Conservation (phyloP, 2,888 invertebrate genomes). For the Orthonevra nobilis region DNA sequence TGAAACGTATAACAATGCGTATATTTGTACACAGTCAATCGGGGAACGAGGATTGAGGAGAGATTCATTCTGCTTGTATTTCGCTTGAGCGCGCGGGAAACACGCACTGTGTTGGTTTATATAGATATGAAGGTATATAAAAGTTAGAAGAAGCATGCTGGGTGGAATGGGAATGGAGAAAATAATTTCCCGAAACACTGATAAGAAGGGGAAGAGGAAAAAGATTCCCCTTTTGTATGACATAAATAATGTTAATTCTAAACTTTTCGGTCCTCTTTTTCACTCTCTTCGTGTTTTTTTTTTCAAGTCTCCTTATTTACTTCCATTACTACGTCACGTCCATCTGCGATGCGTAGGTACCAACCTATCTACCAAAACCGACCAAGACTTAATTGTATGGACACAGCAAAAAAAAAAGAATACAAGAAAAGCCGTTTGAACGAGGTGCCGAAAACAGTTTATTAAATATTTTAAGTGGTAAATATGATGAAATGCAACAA, state of each 20-base stretch:
- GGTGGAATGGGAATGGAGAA: slow-evolving; percentile 46
- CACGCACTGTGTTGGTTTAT: slow-evolving; percentile 9
- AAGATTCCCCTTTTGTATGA: too few relatives aligned
- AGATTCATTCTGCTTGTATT: too few relatives aligned
- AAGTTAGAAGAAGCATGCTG: not conserved
- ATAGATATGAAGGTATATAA: too few relatives aligned
- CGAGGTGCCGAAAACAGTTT: slow-evolving; percentile 31
- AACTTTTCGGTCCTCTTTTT: not conserved
- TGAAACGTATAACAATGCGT: too few relatives aligned
- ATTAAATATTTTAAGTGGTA: slow-evolving; percentile 41
- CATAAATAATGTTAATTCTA: too few relatives aligned
- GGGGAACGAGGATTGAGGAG: slow-evolving; percentile 21
- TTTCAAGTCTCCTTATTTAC: slow-evolving; percentile 1
- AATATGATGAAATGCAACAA: slow-evolving; percentile 10
- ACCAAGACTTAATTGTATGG: not conserved
- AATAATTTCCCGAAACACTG: slow-evolving; percentile 50
- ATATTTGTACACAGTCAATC: slow-evolving; percentile 19
- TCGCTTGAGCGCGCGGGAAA: slow-evolving; percentile 1
- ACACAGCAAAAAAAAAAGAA: not conserved
- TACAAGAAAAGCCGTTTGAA: not conserved
- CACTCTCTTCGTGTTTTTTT: not conserved
- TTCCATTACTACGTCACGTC: slow-evolving; percentile 13
- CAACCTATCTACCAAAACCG: not conserved
- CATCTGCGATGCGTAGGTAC: slow-evolving; percentile 3
- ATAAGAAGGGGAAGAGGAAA: not conserved